Evolutionary conservation across 2,113 vertebrate species (phyloP).

Genomic region (Callipepla californica): DNA sequence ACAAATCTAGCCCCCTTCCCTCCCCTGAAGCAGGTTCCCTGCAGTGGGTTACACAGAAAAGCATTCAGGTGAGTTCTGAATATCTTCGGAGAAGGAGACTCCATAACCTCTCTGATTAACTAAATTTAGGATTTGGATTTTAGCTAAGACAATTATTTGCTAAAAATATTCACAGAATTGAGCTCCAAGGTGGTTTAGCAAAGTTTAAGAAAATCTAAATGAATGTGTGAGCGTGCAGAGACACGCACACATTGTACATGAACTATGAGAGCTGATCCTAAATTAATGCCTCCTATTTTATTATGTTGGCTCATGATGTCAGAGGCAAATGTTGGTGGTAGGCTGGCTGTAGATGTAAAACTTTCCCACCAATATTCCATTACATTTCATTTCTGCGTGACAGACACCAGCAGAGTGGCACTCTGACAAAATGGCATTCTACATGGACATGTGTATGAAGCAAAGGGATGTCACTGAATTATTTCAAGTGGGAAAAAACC

Average conservation of each 20-base stretch:
- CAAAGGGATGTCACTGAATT: too few species aligned
- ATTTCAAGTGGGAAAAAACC: too few species aligned
- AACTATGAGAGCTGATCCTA: not conserved
- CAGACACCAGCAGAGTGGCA: too few species aligned
- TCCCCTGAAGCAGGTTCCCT: not conserved
- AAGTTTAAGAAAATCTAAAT: not conserved
- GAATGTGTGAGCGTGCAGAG: rapidly evolving
- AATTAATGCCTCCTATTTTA: too few species aligned
- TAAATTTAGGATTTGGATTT: not conserved
- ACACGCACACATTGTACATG: rapidly evolving
- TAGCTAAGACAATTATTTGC: not conserved
- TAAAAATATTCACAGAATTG: not conserved
- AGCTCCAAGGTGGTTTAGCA: not conserved
- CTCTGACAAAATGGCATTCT: too few species aligned
- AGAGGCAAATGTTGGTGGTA: too few species aligned
- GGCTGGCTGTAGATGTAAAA: too few species aligned
- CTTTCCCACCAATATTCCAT: too few species aligned
- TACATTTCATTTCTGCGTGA: too few species aligned
- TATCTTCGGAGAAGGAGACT: not conserved
- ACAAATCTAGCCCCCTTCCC: not conserved
- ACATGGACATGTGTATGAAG: too few species aligned
- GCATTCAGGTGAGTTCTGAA: not conserved
- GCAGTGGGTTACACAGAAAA: not conserved
- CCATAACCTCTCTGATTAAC: not conserved
- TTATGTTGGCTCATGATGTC: too few species aligned